Evolutionary conservation across 1,140 invertebrate genomes (phyloP), one percentile per base, ranked within the genome.

Genomic region (Potamilus streckersoni): DNA sequence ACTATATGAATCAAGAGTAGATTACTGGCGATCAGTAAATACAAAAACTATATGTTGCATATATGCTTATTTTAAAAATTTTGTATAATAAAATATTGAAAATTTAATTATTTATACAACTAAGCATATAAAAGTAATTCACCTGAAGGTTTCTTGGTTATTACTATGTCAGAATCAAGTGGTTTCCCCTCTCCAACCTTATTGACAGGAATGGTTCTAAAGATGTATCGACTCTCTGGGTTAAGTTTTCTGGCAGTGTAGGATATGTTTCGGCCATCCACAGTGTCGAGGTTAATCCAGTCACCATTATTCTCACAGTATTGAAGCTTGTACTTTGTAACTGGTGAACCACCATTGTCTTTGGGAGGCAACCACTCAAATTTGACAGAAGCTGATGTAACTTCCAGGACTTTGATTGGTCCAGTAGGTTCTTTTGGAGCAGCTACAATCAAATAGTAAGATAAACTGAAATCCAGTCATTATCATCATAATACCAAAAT

Each of bases 251-350:
- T 94, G 0, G 97, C 96, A 0, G 94, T 97, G 88, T 96, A 97
- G 78, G 94, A 95, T 0, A 69, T 82, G 15, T 87, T 96, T 78
- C 95, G 93, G 31, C 87, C 81, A 88, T 98, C 97, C 70, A 97
- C 79, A 27, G 78, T 96, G 93, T 85, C 96, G 93, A 94, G 96
- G 95, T 97, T 74, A 95, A 92, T 92, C 97, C 94, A 98, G 62
- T 84, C 79, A 58, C 83, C 90, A 1, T 93, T 93, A 91, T 97
- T 96, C 79, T 85, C 84, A 60, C 82, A 91, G 90, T 95, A 97
- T 88, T 99, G 97, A 73, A 99, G 93, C 63, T 97, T 94, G 86
- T 99, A 99, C 84, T 98, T 98, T 2, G 96, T 97, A 73, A 99
- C 93, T 62, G 97, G 96, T 55, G 96, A 94, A 16, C 98, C 98